These are phyloP conservation scores for Osmerus mordax DNA, from an alignment of 2,113 vertebrate species.

Conservation along the genomic window DNA sequence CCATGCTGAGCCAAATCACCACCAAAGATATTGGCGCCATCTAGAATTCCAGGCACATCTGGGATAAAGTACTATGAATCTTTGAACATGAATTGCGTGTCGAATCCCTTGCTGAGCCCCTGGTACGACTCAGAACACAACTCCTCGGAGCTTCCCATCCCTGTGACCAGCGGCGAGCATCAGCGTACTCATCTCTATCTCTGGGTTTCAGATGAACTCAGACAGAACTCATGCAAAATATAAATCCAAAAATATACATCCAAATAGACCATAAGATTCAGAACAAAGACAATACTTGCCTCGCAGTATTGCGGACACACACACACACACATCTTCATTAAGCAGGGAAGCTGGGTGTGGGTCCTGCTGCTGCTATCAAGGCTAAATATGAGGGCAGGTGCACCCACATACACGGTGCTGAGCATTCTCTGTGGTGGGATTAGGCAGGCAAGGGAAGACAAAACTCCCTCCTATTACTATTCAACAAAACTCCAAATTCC, in stretches of 20 bases:
- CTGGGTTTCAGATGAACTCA: neutral
- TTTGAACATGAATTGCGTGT: conserved; percentile 31
- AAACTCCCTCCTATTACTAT: neutral
- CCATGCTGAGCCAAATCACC: conserved; percentile 34
- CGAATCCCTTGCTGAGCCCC: neutral
- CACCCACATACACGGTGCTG: conserved; percentile 29
- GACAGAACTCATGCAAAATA: too few relatives aligned
- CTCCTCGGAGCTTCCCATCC: conserved; percentile 4
- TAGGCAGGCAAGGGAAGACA: conserved; percentile 27
- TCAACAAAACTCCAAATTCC: too few relatives aligned
- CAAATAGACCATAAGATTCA: too few relatives aligned
- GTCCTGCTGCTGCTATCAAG: conserved; percentile 49
- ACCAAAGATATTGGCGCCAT: conserved; percentile 26
- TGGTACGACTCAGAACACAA: conserved; percentile 11
- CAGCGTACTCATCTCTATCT: conserved; percentile 20
- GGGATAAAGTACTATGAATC: conserved; percentile 33
- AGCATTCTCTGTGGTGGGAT: conserved; percentile 24
- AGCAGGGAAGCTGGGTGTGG: conserved; percentile 44
- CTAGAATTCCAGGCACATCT: conserved; percentile 43
- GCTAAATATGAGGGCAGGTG: conserved; percentile 52
- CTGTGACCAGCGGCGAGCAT: conserved; percentile 4
- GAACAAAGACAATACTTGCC: too few relatives aligned
- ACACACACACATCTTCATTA: conserved; percentile 36
- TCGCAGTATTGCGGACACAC: neutral
- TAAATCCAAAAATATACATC: too few relatives aligned